Percentiles rank a stretch among this genome's conserved stretches.
phyloP scores from a whole-genome alignment of 2,113 vertebrate species.

The Proterorhinus semilunaris region DNA sequence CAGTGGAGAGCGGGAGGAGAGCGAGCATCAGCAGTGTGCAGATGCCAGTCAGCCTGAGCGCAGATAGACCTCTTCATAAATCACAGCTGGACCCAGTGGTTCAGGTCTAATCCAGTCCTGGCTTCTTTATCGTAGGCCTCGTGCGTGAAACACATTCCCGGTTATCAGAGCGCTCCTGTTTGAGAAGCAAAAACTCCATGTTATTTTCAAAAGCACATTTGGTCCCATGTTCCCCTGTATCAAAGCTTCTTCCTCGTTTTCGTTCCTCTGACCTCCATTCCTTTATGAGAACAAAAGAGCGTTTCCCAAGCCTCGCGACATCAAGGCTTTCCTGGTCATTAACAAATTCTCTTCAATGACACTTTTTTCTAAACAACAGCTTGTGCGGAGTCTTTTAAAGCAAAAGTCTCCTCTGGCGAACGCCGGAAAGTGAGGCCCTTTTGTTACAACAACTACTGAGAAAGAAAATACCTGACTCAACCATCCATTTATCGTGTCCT shows the following conservation, averaged over 20 bases:
- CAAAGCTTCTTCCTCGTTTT: too few relatives aligned
- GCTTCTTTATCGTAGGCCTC: not conserved
- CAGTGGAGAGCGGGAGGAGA: slow-evolving; percentile 14
- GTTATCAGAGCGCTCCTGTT: not conserved
- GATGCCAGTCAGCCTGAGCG: slow-evolving; percentile 35
- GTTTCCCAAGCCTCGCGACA: not conserved
- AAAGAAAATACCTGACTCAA: not conserved
- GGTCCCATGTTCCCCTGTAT: too few relatives aligned
- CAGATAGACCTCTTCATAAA: not conserved
- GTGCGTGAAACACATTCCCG: too few relatives aligned
- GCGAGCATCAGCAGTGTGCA: slow-evolving; percentile 29
- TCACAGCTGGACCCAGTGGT: slow-evolving; percentile 4
- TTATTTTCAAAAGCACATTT: too few relatives aligned
- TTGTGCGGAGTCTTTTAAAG: not conserved
- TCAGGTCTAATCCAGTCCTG: not conserved
- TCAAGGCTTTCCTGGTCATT: slow-evolving; percentile 1
- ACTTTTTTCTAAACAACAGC: not conserved
- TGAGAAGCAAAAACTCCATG: too few relatives aligned
- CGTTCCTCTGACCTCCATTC: too few relatives aligned
- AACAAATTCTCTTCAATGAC: not conserved
- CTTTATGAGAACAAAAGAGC: not conserved
- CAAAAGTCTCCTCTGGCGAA: not conserved
- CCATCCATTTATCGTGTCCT: not conserved
- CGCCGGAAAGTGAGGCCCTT: not conserved
- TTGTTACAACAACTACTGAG: not conserved